Evolutionary conservation across 2,888 invertebrate genomes (phyloP).

Genomic region (Saturnia pavonia): DNA sequence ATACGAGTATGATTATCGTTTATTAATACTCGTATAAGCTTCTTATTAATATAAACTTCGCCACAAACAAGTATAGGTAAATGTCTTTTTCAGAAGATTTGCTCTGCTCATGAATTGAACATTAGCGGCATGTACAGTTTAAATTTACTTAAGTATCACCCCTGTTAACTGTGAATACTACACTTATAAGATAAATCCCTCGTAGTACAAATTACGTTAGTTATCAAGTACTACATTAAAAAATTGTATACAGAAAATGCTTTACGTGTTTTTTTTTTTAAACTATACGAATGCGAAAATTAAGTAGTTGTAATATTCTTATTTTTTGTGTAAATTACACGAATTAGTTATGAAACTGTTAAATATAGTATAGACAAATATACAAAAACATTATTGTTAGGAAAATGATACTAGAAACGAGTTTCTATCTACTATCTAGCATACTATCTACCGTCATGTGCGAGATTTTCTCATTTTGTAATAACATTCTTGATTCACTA

Average conservation of each 20-base stretch:
- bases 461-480: background rate
- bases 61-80: too few relatives aligned
- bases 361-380: too few relatives aligned
- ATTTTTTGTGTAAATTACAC: background rate
- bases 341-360: background rate
- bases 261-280: background rate
- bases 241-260: slow-evolving; percentile 4
- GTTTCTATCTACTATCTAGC: too few relatives aligned
- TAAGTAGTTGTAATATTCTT: too few relatives aligned
- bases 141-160: background rate
- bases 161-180: slow-evolving; percentile 25
- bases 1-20: too few relatives aligned
- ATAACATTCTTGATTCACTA: background rate
- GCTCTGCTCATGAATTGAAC: background rate
- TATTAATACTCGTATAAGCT: too few relatives aligned
- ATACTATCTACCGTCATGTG: background rate
- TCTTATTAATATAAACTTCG: too few relatives aligned
- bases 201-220: slow-evolving; percentile 54
- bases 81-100: too few relatives aligned
- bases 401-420: background rate
- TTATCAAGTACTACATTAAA: slow-evolving; percentile 42
- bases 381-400: background rate
- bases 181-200: slow-evolving; percentile 50
- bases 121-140: background rate
- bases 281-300: background rate